These are phyloP conservation scores for Brachymystax lenok DNA, from an alignment of 2,797 vertebrate genomes.

Conservation along the genomic window DNA sequence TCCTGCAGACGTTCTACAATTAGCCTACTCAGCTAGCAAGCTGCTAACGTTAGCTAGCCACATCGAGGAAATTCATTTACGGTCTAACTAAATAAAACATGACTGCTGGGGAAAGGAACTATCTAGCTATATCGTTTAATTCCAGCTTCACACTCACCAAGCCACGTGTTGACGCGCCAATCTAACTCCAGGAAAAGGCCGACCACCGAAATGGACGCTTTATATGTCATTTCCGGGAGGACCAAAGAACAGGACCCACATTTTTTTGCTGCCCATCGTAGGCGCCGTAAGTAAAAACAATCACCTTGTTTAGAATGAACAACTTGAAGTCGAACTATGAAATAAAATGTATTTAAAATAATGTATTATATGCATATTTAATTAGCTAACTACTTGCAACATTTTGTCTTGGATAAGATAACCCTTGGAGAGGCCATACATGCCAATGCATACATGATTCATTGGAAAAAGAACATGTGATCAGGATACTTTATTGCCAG, in stretches of 20 bases:
- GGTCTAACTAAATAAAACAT: not conserved
- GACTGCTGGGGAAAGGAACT: not conserved
- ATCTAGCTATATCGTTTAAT: not conserved
- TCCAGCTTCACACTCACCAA: not conserved
- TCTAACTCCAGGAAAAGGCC: not conserved
- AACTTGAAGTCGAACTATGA: not conserved
- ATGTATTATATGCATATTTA: not conserved
- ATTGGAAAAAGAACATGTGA: no score
- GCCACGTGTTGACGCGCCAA: not conserved
- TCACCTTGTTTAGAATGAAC: not conserved
- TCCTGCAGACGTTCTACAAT: not conserved
- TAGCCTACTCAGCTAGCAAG: not conserved
- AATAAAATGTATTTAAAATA: not conserved
- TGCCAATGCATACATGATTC: no score
- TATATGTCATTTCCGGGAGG: conserved; percentile 7
- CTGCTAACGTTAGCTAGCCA: not conserved
- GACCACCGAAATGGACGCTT: conserved; percentile 6
- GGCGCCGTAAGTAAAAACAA: conserved; percentile 11
- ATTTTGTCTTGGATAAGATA: not conserved
- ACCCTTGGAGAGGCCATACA: no score
- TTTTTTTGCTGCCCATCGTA: not conserved
- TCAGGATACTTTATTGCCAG: no score
- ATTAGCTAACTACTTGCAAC: not conserved
- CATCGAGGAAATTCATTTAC: no score
- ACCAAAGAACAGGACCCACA: conserved; percentile 26